A percentile compares a stretch with the other conserved stretches of the same genome.
These are phyloP conservation scores for Drosophila micromelanica DNA, from an alignment of 1,140 invertebrate species.

Conservation along the genomic window DNA sequence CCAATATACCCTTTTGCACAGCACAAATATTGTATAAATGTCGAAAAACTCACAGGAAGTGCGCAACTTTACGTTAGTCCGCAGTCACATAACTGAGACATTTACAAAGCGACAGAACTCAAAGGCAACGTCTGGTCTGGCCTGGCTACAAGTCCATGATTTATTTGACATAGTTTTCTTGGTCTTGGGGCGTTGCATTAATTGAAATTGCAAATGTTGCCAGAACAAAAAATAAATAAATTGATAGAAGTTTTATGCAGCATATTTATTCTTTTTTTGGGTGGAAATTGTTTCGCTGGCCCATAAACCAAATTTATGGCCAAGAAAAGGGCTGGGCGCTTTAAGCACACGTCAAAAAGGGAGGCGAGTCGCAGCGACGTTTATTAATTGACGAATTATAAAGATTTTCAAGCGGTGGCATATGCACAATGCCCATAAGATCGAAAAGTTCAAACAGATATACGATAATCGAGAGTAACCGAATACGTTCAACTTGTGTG, in stretches of 20 bases:
- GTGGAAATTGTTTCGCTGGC: constrained; percentile 48
- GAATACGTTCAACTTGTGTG: constrained; percentile 66
- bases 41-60: constrained; percentile 54
- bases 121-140: constrained; percentile 14
- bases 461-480: constrained; percentile 45
- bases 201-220: constrained; percentile 80
- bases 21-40: neutral
- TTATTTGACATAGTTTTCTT: constrained; percentile 75
- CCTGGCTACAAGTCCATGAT: constrained; percentile 51
- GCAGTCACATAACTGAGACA: constrained; percentile 45
- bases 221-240: constrained; percentile 33
- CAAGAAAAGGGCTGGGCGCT: constrained; percentile 52
- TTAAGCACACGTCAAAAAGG: constrained; percentile 20
- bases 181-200: constrained; percentile 72
- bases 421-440: constrained; percentile 33
- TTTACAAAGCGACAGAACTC: constrained; percentile 39
- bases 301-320: constrained; percentile 55
- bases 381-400: constrained; percentile 80
- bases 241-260: constrained; percentile 75
- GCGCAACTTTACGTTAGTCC: constrained; percentile 51
- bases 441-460: constrained; percentile 16
- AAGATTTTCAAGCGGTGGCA: constrained; percentile 39
- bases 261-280: constrained; percentile 26
- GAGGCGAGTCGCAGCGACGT: constrained; percentile 45
- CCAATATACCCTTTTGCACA: neutral